Base-by-base conservation (phyloP, 2,113 vertebrate species). In the Recurvirostra avosetta region DNA sequence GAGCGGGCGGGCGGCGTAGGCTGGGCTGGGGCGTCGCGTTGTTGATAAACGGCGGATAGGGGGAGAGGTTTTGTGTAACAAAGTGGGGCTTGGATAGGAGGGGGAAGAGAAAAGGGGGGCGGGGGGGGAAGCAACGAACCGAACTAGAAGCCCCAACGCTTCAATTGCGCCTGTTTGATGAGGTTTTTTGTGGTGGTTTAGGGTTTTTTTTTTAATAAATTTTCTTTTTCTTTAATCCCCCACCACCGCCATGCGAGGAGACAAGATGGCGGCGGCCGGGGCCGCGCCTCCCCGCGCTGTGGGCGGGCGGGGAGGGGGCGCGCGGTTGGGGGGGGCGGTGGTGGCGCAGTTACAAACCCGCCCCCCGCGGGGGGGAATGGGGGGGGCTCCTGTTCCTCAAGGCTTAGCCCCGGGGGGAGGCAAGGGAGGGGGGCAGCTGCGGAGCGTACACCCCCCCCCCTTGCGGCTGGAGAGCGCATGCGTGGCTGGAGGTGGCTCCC, bases 181-280 rank as follows among this genome's bases (percentile, higher is more conserved):
- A 1, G 6, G 10, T 12, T 22, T 45, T 13, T n/a, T 25, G 29
- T 32, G 47, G 67, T 18, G 27, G 27, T 20, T 36, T 27, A 17
- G 40, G 3, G 3, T n/a, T 13, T n/a, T 23, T 8, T 7, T 29
- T 47, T 17, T 50, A 16, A 32, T 16, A 38, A 38, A 38, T 5
- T 13, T 29, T 38, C 9, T 29, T 4, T 16, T 34, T 3, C 0
- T 19, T 15, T 5, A 10, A 3, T 23, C 2, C 20, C 41, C 17
- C 47, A 8, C 40, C 30, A 6, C 34, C 29, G 77, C 63, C 83
- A 61, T 83, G 89, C 82, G 82, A 71, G 34, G 62, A 74, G 50
- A 94, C 84, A 97, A 96, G 90, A 97, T 95, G 95, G 96, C 96
- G 95, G 86, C 90, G 63, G 91, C 74, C 4, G 67, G 75, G 34